phyloP scores from a whole-genome alignment of 2,113 vertebrate species.

The Promerops cafer region DNA sequence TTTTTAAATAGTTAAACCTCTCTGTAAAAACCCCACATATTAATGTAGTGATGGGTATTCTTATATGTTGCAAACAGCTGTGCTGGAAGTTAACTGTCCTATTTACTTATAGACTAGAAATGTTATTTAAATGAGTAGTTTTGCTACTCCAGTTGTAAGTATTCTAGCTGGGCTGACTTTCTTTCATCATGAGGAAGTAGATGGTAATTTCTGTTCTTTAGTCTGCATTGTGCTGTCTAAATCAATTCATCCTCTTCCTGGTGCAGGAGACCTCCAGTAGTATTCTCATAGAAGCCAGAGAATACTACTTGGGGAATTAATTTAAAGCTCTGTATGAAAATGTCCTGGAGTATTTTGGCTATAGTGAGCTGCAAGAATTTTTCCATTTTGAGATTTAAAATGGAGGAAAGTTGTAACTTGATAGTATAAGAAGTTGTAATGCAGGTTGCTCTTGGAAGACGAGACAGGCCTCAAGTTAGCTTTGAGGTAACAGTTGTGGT shows the following conservation, averaged over 20 bases:
- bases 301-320: background rate
- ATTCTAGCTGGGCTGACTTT: background rate
- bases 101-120: background rate
- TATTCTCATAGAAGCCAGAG: background rate
- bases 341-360: background rate
- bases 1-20: fast-evolving
- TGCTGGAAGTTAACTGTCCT: background rate
- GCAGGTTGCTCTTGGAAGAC: background rate
- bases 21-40: fast-evolving
- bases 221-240: background rate
- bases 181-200: background rate
- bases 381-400: background rate
- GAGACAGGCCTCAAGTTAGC: background rate
- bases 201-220: background rate
- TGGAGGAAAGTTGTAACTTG: background rate
- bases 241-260: background rate
- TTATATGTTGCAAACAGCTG: background rate
- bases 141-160: fast-evolving
- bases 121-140: background rate
- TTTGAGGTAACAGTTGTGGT: background rate
- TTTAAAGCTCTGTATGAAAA: background rate
- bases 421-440: background rate
- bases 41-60: background rate
- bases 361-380: background rate
- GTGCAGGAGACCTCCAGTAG: background rate